Evolutionary conservation across 2,113 vertebrate species (phyloP).

Genomic region (Phaethornis superciliosus): DNA sequence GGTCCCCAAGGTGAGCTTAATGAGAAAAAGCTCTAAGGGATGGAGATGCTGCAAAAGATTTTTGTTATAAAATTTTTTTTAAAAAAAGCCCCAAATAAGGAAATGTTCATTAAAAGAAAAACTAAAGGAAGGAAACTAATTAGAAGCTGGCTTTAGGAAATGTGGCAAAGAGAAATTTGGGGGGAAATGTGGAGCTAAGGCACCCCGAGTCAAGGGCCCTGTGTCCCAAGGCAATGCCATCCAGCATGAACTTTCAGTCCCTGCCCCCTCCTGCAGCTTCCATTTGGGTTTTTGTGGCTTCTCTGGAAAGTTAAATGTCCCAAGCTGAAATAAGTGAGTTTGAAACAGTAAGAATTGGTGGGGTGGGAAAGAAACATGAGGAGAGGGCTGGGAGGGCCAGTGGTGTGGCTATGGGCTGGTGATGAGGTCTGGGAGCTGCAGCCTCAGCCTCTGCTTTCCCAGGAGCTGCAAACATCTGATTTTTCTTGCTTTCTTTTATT

Average conservation of each 20-base stretch:
- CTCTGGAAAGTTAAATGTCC: background rate
- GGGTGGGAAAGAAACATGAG: background rate
- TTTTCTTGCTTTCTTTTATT: background rate
- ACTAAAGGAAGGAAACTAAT: background rate
- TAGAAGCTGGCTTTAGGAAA: background rate
- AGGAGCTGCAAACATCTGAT: background rate
- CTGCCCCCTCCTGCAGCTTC: background rate
- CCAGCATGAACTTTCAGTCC: background rate
- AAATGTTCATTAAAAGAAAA: background rate
- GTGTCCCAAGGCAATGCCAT: background rate
- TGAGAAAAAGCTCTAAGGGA: background rate
- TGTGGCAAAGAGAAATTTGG: background rate
- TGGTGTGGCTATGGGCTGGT: fast-evolving
- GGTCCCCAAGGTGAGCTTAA: background rate
- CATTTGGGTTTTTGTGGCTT: background rate
- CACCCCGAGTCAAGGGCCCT: background rate
- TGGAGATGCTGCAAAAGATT: background rate
- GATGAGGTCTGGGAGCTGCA: background rate
- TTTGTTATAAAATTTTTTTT: background rate
- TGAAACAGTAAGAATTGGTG: fast-evolving
- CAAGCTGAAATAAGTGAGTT: fast-evolving
- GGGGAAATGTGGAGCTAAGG: background rate
- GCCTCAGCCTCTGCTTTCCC: background rate
- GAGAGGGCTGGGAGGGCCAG: fast-evolving
- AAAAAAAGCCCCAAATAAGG: background rate